phyloP scores from a whole-genome alignment of 2,888 invertebrate species.

The Xiphydria camelus region DNA sequence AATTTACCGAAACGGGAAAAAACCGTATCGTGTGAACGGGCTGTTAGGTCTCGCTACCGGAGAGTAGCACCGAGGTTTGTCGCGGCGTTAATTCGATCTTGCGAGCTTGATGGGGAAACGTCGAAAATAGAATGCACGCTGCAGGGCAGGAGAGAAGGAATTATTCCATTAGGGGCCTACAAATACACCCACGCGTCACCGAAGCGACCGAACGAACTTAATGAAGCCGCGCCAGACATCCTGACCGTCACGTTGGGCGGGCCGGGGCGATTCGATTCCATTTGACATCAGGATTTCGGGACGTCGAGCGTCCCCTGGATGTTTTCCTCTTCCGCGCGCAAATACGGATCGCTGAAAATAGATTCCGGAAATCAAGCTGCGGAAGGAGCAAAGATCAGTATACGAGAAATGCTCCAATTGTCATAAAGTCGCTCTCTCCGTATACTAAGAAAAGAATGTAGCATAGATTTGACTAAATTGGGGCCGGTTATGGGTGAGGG shows the following conservation, averaged over 20 bases:
- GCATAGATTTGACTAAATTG: not conserved
- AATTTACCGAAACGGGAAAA: too few relatives aligned
- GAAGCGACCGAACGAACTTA: slow-evolving; percentile 23
- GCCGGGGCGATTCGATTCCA: not conserved
- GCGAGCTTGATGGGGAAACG: too few relatives aligned
- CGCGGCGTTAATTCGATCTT: too few relatives aligned
- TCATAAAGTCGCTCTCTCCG: not conserved
- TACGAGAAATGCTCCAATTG: not conserved
- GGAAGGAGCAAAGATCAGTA: too few relatives aligned
- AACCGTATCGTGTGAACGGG: too few relatives aligned
- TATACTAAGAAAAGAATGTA: not conserved
- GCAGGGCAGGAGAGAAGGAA: too few relatives aligned
- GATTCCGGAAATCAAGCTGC: not conserved
- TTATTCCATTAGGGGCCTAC: slow-evolving; percentile 25
- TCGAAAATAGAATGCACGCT: too few relatives aligned
- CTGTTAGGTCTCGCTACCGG: too few relatives aligned
- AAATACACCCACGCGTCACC: too few relatives aligned
- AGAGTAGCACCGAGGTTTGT: too few relatives aligned
- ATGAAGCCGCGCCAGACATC: slow-evolving; percentile 20
- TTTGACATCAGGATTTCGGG: not conserved
- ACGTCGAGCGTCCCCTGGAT: not conserved
- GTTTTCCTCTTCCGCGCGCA: too few relatives aligned
- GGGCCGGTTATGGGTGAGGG: too few relatives aligned
- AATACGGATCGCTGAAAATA: not conserved
- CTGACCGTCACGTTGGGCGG: not conserved